A percentile compares a stretch with the other conserved stretches of the same genome.
Conservation (phyloP, 35 echinoderm and acorn worm genomes). For the Holothuria glaberrima region DNA sequence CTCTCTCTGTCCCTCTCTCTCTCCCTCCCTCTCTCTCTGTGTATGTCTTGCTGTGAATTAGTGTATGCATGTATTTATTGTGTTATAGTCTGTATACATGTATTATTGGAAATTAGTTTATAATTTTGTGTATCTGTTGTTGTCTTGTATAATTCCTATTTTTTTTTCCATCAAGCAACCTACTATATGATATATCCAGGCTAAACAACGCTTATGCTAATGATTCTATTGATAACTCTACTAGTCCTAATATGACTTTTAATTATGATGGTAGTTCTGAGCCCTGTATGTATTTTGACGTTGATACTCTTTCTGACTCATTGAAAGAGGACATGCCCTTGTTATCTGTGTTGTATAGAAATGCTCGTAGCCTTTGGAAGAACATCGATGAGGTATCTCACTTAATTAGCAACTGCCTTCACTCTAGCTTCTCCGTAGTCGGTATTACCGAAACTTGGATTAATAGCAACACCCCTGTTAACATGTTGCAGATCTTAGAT, state of each 20-base stretch:
- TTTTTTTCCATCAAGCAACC: neutral
- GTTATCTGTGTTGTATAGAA: neutral
- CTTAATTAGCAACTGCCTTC: neutral
- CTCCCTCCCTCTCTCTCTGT: neutral
- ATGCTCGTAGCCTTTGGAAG: slow-evolving; percentile 1
- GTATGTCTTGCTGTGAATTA: neutral
- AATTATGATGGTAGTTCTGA: too few species aligned
- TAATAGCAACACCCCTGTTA: too few species aligned
- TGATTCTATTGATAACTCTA: neutral
- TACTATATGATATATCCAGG: neutral
- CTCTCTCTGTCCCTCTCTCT: neutral
- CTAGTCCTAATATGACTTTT: too few species aligned
- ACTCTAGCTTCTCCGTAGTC: too few species aligned
- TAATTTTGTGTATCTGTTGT: too few species aligned
- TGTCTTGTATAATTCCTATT: neutral
- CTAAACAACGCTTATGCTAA: too few species aligned
- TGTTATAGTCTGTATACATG: neutral
- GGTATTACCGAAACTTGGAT: neutral
- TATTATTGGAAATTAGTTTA: neutral
- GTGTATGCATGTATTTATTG: neutral
- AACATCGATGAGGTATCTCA: slow-evolving; percentile 3
- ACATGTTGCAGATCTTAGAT: too few species aligned
- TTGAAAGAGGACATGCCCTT: neutral
- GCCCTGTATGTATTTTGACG: neutral
- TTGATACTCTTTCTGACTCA: too few species aligned